Evolutionary conservation across 2,113 vertebrate species (phyloP).

Genomic region (Dolichallabes microphthalmus): DNA sequence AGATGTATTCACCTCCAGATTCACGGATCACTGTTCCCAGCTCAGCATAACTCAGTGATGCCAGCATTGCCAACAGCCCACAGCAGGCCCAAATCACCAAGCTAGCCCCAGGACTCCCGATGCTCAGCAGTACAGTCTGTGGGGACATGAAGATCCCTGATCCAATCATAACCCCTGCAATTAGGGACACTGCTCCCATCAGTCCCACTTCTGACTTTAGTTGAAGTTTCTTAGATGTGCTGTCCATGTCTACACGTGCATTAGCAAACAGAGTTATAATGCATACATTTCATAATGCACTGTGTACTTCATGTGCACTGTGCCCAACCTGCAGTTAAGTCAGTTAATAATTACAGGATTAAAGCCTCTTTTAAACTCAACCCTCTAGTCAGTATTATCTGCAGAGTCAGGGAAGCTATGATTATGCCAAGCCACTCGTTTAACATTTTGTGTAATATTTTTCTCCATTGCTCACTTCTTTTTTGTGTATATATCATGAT

Average conservation of each 20-base stretch:
- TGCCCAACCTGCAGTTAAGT: neutral
- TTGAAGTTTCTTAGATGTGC: conserved; percentile 44
- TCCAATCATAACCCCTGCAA: conserved; percentile 82
- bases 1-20: conserved; percentile 86
- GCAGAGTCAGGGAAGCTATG: neutral
- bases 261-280: neutral
- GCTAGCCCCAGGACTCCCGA: conserved; percentile 81
- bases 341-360: conserved; percentile 37
- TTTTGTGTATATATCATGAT: conserved; percentile 1
- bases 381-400: neutral
- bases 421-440: neutral
- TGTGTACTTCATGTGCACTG: neutral
- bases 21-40: conserved; percentile 81
- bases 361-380: neutral
- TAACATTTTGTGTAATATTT: neutral
- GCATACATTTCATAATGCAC: neutral
- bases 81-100: conserved; percentile 78
- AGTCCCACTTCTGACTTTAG: conserved; percentile 69
- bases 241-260: conserved; percentile 48
- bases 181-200: conserved; percentile 76
- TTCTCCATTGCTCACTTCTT: neutral
- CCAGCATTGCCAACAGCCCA: conserved; percentile 75
- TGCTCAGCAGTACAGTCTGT: conserved; percentile 72
- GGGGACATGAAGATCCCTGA: conserved; percentile 77
- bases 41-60: conserved; percentile 81